These are phyloP conservation scores for Drosophila sp. DNA, from an alignment of 1,140 invertebrate species.

Conservation along the genomic window DNA sequence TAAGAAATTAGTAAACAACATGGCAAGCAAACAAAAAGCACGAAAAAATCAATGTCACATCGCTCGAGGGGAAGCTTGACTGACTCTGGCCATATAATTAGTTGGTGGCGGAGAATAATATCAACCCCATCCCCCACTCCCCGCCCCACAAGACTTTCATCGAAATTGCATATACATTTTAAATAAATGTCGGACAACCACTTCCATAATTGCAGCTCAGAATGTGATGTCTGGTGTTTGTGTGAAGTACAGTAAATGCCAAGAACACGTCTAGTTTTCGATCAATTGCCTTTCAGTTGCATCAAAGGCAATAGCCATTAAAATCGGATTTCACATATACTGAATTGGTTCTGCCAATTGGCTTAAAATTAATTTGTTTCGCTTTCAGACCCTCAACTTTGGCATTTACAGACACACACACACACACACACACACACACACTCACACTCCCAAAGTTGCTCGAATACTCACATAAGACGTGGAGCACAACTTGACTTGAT, in stretches of 20 bases:
- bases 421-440: neutral
- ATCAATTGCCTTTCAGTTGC: constrained; percentile 38
- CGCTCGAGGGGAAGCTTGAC: neutral
- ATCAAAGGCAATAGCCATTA: constrained; percentile 68
- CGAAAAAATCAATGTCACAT: constrained; percentile 49
- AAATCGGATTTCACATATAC: constrained; percentile 81
- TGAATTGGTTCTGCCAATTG: constrained; percentile 49
- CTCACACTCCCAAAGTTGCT: neutral
- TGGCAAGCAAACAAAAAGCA: constrained; percentile 29
- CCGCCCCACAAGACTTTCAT: constrained; percentile 35
- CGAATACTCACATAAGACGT: constrained; percentile 87
- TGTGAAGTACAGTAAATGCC: constrained; percentile 21
- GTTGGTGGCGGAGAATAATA: constrained; percentile 30
- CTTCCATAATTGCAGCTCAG: constrained; percentile 73
- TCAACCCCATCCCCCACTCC: no score
- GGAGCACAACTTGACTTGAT: constrained; percentile 86
- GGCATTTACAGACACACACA: constrained; percentile 21
- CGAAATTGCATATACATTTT: constrained; percentile 79
- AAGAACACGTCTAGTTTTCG: constrained; percentile 36
- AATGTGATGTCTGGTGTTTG: constrained; percentile 17
- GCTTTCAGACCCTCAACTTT: constrained; percentile 43
- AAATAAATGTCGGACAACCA: constrained; percentile 71
- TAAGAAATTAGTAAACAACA: constrained; percentile 77
- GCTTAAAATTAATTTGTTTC: constrained; percentile 78
- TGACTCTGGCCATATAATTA: constrained; percentile 54